Evolutionary conservation across 30 jellyfish, hydroid and myxozoan species (phyloP).

Genomic region (Turritopsis rubra): DNA sequence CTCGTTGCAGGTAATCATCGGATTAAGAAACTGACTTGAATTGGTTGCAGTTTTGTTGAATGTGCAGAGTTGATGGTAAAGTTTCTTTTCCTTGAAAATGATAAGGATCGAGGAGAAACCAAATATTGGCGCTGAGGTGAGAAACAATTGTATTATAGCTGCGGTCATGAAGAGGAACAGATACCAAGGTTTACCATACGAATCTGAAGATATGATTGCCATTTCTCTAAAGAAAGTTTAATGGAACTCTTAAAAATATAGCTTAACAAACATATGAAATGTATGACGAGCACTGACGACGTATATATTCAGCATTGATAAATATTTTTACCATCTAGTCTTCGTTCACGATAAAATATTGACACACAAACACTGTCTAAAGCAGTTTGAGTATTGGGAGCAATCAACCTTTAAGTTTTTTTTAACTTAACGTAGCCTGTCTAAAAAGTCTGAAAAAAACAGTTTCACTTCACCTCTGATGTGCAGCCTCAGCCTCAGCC

Average conservation of each 20-base stretch:
- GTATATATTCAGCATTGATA: too few species aligned
- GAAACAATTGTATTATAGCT: slow-evolving; percentile 7
- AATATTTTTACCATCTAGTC: too few species aligned
- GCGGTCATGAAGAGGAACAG: not conserved
- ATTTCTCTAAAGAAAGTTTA: not conserved
- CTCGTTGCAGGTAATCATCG: slow-evolving; percentile 1
- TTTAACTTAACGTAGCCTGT: too few species aligned
- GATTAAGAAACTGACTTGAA: not conserved
- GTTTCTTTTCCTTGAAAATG: slow-evolving; percentile 16
- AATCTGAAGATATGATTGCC: slow-evolving; percentile 14
- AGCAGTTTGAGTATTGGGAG: too few species aligned
- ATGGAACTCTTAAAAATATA: not conserved
- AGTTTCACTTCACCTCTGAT: too few species aligned
- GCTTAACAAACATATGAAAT: too few species aligned
- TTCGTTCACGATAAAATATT: too few species aligned
- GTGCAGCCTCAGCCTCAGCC: too few species aligned
- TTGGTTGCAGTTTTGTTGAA: not conserved
- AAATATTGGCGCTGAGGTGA: slow-evolving; percentile 21
- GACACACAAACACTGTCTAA: too few species aligned
- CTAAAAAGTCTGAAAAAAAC: too few species aligned
- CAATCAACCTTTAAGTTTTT: too few species aligned
- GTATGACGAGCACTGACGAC: too few species aligned
- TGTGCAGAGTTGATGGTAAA: slow-evolving; percentile 14
- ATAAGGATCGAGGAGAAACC: slow-evolving; percentile 26
- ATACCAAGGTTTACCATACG: not conserved